Evolutionary conservation across 2,797 vertebrate species (phyloP), one percentile per base, ranked within the genome.

Genomic region (Fratercula arctica): DNA sequence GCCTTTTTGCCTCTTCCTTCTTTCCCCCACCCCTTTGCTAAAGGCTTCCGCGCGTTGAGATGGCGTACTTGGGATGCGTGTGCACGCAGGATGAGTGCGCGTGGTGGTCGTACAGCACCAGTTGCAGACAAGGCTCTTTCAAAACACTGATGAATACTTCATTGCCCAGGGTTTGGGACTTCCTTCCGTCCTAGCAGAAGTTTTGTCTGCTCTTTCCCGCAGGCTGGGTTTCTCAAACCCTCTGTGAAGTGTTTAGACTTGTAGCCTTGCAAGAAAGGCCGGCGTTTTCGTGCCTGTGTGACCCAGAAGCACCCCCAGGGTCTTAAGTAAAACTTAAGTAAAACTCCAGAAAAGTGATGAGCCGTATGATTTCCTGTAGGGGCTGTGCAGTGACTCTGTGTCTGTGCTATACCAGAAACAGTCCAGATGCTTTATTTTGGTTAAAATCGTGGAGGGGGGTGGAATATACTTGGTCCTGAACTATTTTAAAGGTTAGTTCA

Each of bases 51-150:
- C 31, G 0, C 1, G 20, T 6, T 24, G 39, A 14, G 29, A 1
- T 28, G 4, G 2, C 2, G 3, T 3, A 0, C 24, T n/a, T 11
- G 1, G 0, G 25, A 10, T 18, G 18, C 25, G 6, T 3, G 0
- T 0, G 11, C 12, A 0, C 0, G 1, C 2, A 10, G 37, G 9
- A 2, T 12, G 63, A 16, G 29, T 1, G 20, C 16, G 16, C 59
- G 15, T 13, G 4, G 0, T 5, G 26, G 26, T 23, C 0, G 1
- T 7, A 5, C 20, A 21, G 5, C 56, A 6, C 51, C 1, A 45
- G 28, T 6, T 35, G 37, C 33, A 26, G 45, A 3, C 8, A 5
- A 18, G 7, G 16, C 57, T 41, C 50, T 28, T 39, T 31, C 12
- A 24, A 16, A 51, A 21, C 28, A 4, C 3, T 7, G 23, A 1